phyloP scores from a whole-genome alignment of 1,140 invertebrate genomes.

The Tetraneura akinire region DNA sequence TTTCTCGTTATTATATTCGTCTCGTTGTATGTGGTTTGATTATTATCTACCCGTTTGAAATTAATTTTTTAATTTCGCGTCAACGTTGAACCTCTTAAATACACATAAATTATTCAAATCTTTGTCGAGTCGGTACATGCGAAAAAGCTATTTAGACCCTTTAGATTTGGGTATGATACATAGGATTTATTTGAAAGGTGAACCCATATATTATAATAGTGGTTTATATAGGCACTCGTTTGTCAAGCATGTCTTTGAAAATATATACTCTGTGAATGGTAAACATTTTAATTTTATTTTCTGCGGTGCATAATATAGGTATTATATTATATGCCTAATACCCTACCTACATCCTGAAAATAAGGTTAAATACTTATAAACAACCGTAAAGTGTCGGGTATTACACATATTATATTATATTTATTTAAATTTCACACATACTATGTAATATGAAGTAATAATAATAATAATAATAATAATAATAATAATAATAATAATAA shows the following conservation, averaged over 20 bases:
- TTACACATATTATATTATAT: too few relatives aligned
- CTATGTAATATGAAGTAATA: too few relatives aligned
- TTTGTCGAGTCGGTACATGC: constrained; percentile 9
- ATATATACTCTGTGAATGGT: not conserved
- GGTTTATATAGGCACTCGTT: not conserved
- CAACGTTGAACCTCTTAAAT: constrained; percentile 9
- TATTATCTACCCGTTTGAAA: not conserved
- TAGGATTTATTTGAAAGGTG: constrained; percentile 20
- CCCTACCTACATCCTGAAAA: too few relatives aligned
- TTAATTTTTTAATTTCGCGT: constrained; percentile 25
- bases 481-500: too few relatives aligned
- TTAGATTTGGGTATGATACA: constrained; percentile 30
- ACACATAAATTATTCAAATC: constrained; percentile 31
- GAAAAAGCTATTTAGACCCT: constrained; percentile 24
- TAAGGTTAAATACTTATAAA: too few relatives aligned
- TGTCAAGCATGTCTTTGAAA: not conserved
- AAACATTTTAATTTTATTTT: constrained; percentile 24
- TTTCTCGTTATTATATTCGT: not conserved
- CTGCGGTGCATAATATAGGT: not conserved
- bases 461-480: too few relatives aligned
- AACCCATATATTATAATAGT: constrained; percentile 30
- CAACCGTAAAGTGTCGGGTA: too few relatives aligned
- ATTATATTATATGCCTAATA: too few relatives aligned
- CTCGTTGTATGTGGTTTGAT: not conserved
- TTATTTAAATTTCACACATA: too few relatives aligned